phyloP scores from a whole-genome alignment of 64 coral and sea anemone genomes.

The Montipora sp. region DNA sequence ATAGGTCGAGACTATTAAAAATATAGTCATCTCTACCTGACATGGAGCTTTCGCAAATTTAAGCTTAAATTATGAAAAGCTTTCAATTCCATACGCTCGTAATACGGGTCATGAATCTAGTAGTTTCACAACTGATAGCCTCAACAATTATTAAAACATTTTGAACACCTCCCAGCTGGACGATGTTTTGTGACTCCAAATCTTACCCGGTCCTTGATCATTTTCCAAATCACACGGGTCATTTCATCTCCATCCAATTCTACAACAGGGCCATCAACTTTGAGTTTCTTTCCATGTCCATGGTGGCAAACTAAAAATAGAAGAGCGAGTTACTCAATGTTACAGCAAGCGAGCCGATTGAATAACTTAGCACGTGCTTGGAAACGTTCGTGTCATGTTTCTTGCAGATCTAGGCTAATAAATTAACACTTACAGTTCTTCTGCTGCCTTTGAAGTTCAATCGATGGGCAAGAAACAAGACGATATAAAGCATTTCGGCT shows the following conservation, averaged over 20 bases:
- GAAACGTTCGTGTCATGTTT: not conserved
- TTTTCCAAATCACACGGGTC: constrained; percentile 98
- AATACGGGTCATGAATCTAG: not conserved
- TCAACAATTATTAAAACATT: too few species aligned
- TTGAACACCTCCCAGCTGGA: not conserved
- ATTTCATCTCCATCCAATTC: constrained; percentile 99
- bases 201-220: constrained; percentile 96
- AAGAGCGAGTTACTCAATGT: not conserved
- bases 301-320: constrained; percentile 52
- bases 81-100: too few species aligned
- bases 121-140: not conserved
- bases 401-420: not conserved
- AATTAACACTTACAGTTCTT: constrained; percentile 57
- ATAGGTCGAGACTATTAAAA: not conserved
- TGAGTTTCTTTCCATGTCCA: constrained; percentile 65
- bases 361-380: constrained; percentile 38
- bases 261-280: constrained; percentile 93
- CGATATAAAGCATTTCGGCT: constrained; percentile 41
- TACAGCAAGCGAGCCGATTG: not conserved
- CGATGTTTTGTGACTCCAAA: too few species aligned
- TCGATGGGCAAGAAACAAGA: constrained; percentile 37
- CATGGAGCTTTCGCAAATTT: not conserved
- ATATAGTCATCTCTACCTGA: not conserved
- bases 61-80: not conserved
- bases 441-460: constrained; percentile 47